Evolutionary conservation across 2,888 invertebrate genomes (phyloP), one percentile per base, ranked within the genome.

Genomic region (Amorpha juglandis): DNA sequence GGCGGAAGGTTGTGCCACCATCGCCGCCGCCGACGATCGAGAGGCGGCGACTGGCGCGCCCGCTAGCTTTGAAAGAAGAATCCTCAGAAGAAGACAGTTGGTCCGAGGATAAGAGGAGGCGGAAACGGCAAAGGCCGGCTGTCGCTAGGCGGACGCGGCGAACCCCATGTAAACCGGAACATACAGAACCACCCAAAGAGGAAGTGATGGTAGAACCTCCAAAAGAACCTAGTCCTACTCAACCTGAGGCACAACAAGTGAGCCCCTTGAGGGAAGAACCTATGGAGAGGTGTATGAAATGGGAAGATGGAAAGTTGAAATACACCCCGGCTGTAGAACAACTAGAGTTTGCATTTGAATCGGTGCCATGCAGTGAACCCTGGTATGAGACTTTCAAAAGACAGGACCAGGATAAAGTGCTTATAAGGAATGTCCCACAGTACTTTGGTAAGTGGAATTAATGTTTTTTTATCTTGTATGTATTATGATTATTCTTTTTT

Each of bases 331-430:
- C 91, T 53, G 94, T 96, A 58, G 94, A 95, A 69, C 95, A 94
- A 76, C 89, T 96, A 74, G 95, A 95, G 80, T 96, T 96, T 79
- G 95, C 96, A 0, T 97, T 97, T 82, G 97, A 97, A 86, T 94
- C 94, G 16, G 92, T 96, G 67, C 97, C 97, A 0, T 92, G 89
- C 47, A 95, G 95, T 27, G 97, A 97, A 80, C 95, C 96, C 0
- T 97, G 97, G 97, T 97, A 95, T 81, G 94, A 95, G 70, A 96
- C 97, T 0, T 97, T 97, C 80, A 94, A 94, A 71, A 93, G 97
- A 0, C 97, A 97, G 80, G 97, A 97, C 79, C 94, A 94, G 63
- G 96, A 96, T 16, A 95, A 95, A 70, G 95, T 96, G 70, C 91
- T 93, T 68, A 94, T 95, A 75, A 94, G 92, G 73, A 95, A 94